Base-by-base conservation (phyloP, 2,113 vertebrate species). In the Sinocyclocheilus rhinocerous region DNA sequence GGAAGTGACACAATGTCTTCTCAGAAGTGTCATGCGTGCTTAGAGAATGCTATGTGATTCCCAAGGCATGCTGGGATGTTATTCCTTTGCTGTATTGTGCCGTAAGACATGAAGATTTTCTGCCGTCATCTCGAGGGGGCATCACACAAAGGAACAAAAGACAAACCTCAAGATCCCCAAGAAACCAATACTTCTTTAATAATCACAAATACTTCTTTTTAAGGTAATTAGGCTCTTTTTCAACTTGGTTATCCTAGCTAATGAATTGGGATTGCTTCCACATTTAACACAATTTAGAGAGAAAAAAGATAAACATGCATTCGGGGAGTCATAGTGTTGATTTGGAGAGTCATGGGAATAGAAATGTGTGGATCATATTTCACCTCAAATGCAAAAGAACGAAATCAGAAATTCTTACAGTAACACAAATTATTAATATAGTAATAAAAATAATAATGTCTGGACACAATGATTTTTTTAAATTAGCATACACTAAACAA, bases 21-120 rank as follows among this genome's bases (percentile, higher is more conserved):
- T 29, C 29, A 29, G 29, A 29, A 29, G 29, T 29, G 29, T 24
- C n/a, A 15, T 76, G 42, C 1, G n/a, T 50, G 73, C 42, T 76
- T 50, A 26, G 45, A 76, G n/a, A 52, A 76, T 16, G 45, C n/a
- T 52, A 1, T 16, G n/a, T 76, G 24, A 76, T 52, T 55, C 45
- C 73, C 75, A 18, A 55, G 48, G 75, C 48, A 55, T 20, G 75
- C 24, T 26, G 45, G 48, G 75, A 76, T 76, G 75, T 29, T 76
- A 55, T 76, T 29, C 2, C 20, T 72, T 39, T 72, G 69, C 33
- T 72, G 8, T 39, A 18, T 72, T 22, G 69, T 72, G 69, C 18
- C 18, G 7, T 11, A 10, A 72, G 33, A 39, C 4, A 9, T 22
- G 18, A 72, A 39, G 33, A 22, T 72, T 72, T 2, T 39, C 16